These are phyloP conservation scores for Aix galericulata DNA, from an alignment of 2,113 vertebrate species.

Conservation along the genomic window DNA sequence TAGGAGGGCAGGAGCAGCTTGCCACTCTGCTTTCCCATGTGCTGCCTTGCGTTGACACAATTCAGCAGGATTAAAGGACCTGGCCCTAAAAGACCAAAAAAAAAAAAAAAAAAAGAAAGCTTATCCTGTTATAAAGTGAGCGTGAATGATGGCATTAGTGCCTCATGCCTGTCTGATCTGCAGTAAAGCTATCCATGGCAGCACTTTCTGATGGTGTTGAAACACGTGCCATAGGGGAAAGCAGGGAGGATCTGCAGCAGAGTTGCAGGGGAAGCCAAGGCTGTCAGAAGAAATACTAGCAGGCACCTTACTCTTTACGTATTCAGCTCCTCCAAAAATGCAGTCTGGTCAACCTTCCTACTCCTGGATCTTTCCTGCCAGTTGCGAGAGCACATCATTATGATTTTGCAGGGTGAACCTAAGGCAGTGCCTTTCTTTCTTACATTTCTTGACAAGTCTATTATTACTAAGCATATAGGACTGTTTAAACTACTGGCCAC, in stretches of 20 bases:
- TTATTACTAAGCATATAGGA: background rate
- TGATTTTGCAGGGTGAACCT: background rate
- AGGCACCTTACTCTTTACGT: background rate
- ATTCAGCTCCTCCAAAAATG: background rate
- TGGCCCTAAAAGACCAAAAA: background rate
- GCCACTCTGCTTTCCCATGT: background rate
- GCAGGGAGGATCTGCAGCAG: fast-evolving
- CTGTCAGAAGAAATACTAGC: background rate
- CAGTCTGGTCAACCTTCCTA: background rate
- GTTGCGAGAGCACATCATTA: background rate
- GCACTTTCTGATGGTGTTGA: background rate
- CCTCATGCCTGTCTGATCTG: background rate
- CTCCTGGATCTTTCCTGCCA: background rate
- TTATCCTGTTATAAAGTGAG: background rate
- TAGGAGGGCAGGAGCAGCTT: background rate
- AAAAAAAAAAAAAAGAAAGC: background rate
- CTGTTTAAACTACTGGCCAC: background rate
- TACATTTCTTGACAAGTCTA: background rate
- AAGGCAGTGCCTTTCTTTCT: background rate
- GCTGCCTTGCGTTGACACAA: fast-evolving
- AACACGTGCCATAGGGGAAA: background rate
- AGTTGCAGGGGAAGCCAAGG: background rate
- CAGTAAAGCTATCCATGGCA: background rate
- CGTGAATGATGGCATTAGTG: background rate
- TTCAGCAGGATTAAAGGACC: background rate